Evolutionary conservation across 2,888 invertebrate species (phyloP).

Genomic region (Ptychoptera contaminata): DNA sequence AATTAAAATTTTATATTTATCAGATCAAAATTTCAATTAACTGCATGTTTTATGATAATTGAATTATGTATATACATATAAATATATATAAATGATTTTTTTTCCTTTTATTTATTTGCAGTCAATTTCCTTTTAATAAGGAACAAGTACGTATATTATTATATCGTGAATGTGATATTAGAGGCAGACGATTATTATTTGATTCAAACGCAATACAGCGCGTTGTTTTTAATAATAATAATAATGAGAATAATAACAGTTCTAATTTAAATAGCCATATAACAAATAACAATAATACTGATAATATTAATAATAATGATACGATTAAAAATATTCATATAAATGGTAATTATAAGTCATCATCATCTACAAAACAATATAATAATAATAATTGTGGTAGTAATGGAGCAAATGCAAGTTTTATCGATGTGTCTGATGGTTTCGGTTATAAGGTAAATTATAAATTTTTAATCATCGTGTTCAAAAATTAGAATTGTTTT

Average conservation of each 20-base stretch:
- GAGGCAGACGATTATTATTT: conserved; percentile 65
- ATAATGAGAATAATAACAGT: background rate
- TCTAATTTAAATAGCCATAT: no score
- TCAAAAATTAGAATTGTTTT: background rate
- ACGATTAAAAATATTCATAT: no score
- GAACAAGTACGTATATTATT: conserved; percentile 67
- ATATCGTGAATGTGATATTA: conserved; percentile 72
- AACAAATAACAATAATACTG: no score
- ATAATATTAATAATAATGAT: no score
- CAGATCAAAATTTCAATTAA: no score
- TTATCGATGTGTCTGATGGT: conserved; percentile 47
- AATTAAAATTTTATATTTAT: no score
- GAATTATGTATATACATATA: no score
- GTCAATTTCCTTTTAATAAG: conserved; percentile 44
- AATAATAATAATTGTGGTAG: no score
- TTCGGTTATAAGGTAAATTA: conserved; percentile 43
- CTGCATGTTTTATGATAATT: no score
- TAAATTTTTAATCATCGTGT: no score
- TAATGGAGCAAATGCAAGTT: conserved; percentile 15
- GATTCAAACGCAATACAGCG: conserved; percentile 48
- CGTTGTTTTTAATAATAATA: background rate
- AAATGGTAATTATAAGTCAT: background rate
- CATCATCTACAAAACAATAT: conserved; percentile 4
- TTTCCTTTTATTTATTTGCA: conserved; percentile 10
- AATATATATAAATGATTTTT: background rate